Conservation (phyloP, 2,113 vertebrate species). For the Chaetops frenatus region DNA sequence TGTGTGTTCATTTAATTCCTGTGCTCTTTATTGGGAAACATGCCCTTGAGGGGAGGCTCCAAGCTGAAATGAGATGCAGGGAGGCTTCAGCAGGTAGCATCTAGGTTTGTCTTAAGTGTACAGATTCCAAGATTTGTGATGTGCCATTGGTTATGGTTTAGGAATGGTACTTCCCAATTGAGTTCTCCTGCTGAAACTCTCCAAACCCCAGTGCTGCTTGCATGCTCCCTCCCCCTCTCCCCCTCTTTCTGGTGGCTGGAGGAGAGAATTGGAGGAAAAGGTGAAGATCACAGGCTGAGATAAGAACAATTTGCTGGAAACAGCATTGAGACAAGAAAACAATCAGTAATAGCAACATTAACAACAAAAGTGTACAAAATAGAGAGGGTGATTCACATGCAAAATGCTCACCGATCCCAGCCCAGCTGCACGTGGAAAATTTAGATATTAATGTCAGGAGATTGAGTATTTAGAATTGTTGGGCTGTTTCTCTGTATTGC, state of each 20-base stretch:
- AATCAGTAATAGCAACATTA: background rate
- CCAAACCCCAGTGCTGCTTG: accelerated
- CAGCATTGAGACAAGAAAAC: background rate
- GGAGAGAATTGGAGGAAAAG: background rate
- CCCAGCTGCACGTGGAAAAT: background rate
- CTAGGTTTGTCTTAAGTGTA: background rate
- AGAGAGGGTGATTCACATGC: background rate
- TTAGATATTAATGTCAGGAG: background rate
- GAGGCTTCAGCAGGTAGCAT: background rate
- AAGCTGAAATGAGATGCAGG: background rate
- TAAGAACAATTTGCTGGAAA: background rate
- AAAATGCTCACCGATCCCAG: background rate
- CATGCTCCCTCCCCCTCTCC: background rate
- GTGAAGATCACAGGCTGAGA: background rate
- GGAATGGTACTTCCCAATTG: background rate
- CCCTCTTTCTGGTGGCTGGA: background rate
- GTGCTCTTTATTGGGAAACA: background rate
- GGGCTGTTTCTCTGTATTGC: background rate
- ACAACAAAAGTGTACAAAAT: background rate
- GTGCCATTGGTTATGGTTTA: background rate
- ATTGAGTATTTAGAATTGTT: background rate
- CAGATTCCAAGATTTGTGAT: background rate
- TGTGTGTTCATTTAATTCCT: background rate
- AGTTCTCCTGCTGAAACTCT: background rate
- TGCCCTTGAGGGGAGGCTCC: background rate